phyloP scores from a whole-genome alignment of 92 coral and sea anemone species.

The Porites divaricata region DNA sequence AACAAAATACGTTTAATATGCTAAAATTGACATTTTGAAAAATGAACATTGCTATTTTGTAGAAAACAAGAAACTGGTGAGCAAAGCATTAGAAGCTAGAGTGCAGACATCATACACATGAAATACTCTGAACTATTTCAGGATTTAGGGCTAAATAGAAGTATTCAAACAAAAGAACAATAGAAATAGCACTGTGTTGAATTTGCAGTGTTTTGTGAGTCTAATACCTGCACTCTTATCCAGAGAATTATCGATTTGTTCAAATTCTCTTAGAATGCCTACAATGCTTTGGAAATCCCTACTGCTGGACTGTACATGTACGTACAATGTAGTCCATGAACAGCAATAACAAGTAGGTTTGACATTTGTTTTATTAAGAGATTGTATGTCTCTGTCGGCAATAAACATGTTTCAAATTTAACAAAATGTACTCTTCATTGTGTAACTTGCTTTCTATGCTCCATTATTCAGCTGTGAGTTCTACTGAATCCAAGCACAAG shows the following conservation, averaged over 20 bases:
- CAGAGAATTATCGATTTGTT: background rate
- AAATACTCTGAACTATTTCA: background rate
- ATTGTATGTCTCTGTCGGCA: no score
- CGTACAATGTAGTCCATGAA: background rate
- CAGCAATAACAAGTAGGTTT: background rate
- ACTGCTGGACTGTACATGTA: background rate
- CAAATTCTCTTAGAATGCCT: background rate
- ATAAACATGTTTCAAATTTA: background rate
- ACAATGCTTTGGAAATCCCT: background rate
- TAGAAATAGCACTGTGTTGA: slow-evolving; percentile 1
- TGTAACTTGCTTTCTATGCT: slow-evolving; percentile 14
- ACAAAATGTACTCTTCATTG: background rate
- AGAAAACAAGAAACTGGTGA: background rate
- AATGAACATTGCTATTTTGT: background rate
- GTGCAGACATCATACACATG: slow-evolving; percentile 9
- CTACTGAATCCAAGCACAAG: slow-evolving; percentile 24
- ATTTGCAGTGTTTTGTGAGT: background rate
- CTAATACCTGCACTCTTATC: slow-evolving; percentile 9
- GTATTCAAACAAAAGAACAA: background rate
- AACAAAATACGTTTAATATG: background rate
- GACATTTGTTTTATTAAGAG: background rate
- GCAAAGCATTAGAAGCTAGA: slow-evolving; percentile 17
- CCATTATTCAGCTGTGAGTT: slow-evolving; percentile 10
- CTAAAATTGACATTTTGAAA: slow-evolving; percentile 11
- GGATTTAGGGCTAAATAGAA: no score